Evolutionary conservation across 2,888 invertebrate species (phyloP).

Genomic region (Spialia ferax): DNA sequence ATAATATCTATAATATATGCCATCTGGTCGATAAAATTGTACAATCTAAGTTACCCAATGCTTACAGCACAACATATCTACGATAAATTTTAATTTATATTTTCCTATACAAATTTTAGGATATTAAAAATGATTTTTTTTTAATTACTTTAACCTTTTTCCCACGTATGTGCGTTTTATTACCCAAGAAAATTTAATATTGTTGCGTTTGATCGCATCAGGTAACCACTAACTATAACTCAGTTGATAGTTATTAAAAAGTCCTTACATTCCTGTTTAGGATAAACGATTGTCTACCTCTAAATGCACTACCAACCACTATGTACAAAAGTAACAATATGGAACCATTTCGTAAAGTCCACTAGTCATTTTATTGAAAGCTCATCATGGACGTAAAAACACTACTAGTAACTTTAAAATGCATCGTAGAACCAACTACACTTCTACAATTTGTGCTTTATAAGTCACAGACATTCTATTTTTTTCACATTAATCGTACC

Average conservation of each 20-base stretch:
- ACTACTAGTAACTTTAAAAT: too few relatives aligned
- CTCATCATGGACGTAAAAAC: too few relatives aligned
- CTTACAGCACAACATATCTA: neutral
- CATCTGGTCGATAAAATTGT: neutral
- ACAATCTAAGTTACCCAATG: neutral
- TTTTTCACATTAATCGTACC: neutral
- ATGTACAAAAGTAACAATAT: neutral
- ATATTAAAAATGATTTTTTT: neutral
- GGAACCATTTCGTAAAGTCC: neutral
- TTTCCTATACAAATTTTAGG: neutral
- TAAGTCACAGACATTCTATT: too few relatives aligned
- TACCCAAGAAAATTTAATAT: neutral
- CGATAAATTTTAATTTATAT: neutral
- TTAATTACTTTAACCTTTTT: too few relatives aligned
- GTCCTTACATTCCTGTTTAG: too few relatives aligned
- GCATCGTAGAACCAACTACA: too few relatives aligned
- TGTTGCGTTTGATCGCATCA: slow-evolving; percentile 2
- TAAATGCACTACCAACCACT: slow-evolving; percentile 1
- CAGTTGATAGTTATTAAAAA: neutral
- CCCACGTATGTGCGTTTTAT: neutral
- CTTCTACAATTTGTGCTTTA: too few relatives aligned
- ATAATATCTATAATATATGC: too few relatives aligned
- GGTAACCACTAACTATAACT: neutral
- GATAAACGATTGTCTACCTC: neutral
- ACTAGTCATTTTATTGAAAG: neutral